Evolutionary conservation across 2,797 vertebrate genomes (phyloP), one percentile per base, ranked within the genome.

Genomic region (Syndactyla subalaris): DNA sequence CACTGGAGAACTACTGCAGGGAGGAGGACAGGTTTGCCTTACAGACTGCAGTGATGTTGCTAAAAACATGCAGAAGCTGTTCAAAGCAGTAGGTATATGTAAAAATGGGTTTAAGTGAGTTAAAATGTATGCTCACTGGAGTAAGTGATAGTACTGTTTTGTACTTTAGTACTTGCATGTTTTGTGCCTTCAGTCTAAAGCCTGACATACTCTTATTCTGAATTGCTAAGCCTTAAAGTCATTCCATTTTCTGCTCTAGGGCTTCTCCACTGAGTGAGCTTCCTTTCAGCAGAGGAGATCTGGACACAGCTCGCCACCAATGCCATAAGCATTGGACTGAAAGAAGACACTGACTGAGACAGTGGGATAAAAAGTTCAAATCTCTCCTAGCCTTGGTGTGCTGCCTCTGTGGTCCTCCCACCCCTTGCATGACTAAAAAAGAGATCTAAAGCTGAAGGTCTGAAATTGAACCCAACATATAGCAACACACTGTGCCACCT

Each of bases 381-480:
- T 84, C 83, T 79, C 80, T 71, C 63, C 73, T 71, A 49, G 74
- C 45, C 79, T 73, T 57, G 39, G 83, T 86, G 58, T 38, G 11
- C 63, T 73, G 77, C 32, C 87, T 91, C 71, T 71, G 52, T 43
- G 83, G 59, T 80, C 67, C 52, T 93, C 73, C 77, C 77, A 90
- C 30, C 63, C 70, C 85, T 86, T 16, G 58, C 63, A 46, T 15
- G 41, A 59, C 52, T 82, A 76, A 73, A 92, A 92, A 94, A 10
- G 38, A 92, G 89, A 95, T 91, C 94, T 96, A 46, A 95, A 76
- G 85, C 59, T 36, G 71, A 81, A 90, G 62, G 73, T 66, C 80
- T 93, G 85, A 70, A 79, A 89, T 14, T n/a, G 80, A 92, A 55
- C 63, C 73, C 77, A 63, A 84, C 45, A 34, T 7, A 51, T 3